Conservation (phyloP, 2,797 vertebrate genomes). For the Coreius guichenoti region DNA sequence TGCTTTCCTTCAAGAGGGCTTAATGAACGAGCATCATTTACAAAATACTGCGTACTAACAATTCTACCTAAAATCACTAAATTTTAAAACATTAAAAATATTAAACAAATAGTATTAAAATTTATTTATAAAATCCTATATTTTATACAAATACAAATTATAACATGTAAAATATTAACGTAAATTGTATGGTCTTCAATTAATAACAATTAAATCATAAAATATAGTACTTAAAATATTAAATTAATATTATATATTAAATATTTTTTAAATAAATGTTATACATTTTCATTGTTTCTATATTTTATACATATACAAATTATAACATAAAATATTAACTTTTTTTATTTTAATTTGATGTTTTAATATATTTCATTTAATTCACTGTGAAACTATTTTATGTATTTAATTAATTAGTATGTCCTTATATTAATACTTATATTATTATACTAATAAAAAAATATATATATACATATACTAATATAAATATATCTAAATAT, state of each 20-base stretch:
- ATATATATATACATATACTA: neutral
- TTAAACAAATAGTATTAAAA: neutral
- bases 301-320: neutral
- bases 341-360: neutral
- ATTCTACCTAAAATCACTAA: neutral
- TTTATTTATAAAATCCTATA: no score
- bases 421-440: neutral
- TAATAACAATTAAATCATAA: neutral
- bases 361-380: neutral
- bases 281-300: neutral
- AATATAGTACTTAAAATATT: neutral
- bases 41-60: neutral
- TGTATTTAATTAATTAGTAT: neutral
- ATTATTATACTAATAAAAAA: neutral
- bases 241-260: neutral
- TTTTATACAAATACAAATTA: neutral
- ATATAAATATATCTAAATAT: neutral
- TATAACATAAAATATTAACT: neutral
- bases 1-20: constrained; percentile 5
- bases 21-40: neutral
- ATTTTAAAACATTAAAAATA: neutral
- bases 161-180: no score
- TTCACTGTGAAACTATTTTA: neutral
- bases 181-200: no score
- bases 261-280: no score